Evolutionary conservation across 2,797 vertebrate species (phyloP).

Genomic region (Rhinichthys osculus): DNA sequence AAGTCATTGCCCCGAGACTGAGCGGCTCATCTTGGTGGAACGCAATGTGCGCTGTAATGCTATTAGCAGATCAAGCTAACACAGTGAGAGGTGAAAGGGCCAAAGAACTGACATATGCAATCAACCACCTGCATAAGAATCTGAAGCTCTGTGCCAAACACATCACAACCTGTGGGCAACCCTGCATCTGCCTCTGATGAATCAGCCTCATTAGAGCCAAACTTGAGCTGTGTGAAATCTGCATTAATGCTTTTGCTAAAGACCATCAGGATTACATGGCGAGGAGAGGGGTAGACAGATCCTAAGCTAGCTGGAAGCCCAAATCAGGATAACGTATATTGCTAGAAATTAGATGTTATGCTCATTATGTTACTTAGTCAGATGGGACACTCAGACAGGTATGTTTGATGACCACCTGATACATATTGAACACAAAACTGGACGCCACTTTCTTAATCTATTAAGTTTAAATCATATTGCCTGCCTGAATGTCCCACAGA

Average conservation of each 20-base stretch:
- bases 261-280: conserved; percentile 2
- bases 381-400: background rate
- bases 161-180: conserved; percentile 39
- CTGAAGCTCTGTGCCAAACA: conserved; percentile 53
- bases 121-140: conserved; percentile 50
- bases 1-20: conserved; percentile 65
- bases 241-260: conserved; percentile 17
- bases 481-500: background rate
- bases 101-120: conserved; percentile 51
- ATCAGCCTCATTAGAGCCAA: conserved; percentile 55
- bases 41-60: conserved; percentile 52
- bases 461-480: background rate
- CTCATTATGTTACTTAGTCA: background rate
- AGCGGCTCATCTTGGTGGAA: conserved; percentile 65
- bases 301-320: background rate
- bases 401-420: background rate
- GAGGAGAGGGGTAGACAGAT: conserved; percentile 4
- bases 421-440: background rate
- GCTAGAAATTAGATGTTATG: background rate
- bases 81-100: conserved; percentile 36
- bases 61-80: conserved; percentile 53
- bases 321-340: conserved; percentile 18
- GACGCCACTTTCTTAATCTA: background rate
- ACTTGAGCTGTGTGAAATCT: conserved; percentile 25
- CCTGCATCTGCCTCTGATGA: conserved; percentile 52